Percentiles rank a stretch among this genome's conserved stretches.
Evolutionary conservation across 2,888 invertebrate genomes (phyloP).

Genomic region (Leptinotarsa peninsularis): DNA sequence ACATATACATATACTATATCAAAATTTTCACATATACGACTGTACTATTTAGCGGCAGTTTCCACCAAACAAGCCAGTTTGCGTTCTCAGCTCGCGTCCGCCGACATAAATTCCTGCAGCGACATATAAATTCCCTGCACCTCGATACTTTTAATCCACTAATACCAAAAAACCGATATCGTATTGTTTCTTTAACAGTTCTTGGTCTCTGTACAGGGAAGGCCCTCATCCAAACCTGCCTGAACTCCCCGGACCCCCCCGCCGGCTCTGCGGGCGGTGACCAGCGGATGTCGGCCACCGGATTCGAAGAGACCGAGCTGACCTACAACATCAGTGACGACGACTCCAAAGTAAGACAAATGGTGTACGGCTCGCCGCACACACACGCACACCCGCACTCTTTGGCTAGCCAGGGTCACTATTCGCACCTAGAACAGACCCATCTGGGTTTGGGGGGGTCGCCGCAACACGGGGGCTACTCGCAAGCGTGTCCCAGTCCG

Average conservation of each 20-base stretch:
- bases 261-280: conserved; percentile 76
- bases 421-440: conserved; percentile 64
- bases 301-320: conserved; percentile 98
- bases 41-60: not conserved
- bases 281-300: conserved; percentile 98
- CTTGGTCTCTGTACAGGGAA: conserved; percentile 76
- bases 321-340: conserved; percentile 96
- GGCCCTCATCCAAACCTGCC: conserved; percentile 97
- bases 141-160: conserved; percentile 11
- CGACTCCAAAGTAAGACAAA: conserved; percentile 97
- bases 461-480: conserved; percentile 70
- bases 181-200: conserved; percentile 35
- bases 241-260: conserved; percentile 95
- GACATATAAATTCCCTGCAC: conserved; percentile 4
- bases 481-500: conserved; percentile 80
- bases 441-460: conserved; percentile 65
- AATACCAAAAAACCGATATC: conserved; percentile 14
- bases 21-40: too few species aligned
- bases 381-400: conserved; percentile 76
- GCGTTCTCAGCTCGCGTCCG: not conserved
- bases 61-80: conserved; percentile 1
- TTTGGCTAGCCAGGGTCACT: conserved; percentile 63
- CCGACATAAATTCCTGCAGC: not conserved
- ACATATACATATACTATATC: too few species aligned
- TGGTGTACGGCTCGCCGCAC: conserved; percentile 82